Conservation (phyloP, 2,797 vertebrate genomes). For the Clarias laeviceps region DNA sequence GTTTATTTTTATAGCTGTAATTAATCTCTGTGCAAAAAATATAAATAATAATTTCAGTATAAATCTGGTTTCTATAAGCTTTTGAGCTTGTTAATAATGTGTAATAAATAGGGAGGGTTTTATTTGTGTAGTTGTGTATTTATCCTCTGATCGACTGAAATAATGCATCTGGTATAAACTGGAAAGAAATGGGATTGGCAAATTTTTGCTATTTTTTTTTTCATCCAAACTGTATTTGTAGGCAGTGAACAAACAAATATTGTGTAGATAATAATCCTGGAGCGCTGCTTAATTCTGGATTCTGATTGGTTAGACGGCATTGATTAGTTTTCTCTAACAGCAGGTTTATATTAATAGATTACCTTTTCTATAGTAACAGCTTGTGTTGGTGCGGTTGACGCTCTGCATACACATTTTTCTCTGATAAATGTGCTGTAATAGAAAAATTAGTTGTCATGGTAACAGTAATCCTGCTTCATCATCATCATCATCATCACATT, state of each 20-base stretch:
- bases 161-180: not conserved
- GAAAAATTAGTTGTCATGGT: not conserved
- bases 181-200: not conserved
- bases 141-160: not conserved
- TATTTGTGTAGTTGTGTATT: not conserved
- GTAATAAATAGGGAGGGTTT: not conserved
- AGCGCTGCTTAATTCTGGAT: not conserved
- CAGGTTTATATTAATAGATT: not conserved
- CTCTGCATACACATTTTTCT: not conserved
- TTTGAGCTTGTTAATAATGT: not conserved
- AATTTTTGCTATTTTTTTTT: not conserved
- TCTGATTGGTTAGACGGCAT: not conserved
- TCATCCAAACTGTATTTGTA: not conserved
- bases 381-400: not conserved
- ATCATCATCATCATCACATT: not conserved
- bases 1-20: not conserved
- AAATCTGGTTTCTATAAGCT: not conserved
- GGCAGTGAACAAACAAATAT: not conserved
- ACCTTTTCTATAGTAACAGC: not conserved
- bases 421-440: not conserved
- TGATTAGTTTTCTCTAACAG: not conserved
- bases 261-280: not conserved
- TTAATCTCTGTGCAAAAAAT: not conserved
- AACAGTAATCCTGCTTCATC: not conserved
- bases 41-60: not conserved